Evolutionary conservation across 2,888 invertebrate genomes (phyloP), one percentile per base, ranked within the genome.

Genomic region (Sthenelais limicola): DNA sequence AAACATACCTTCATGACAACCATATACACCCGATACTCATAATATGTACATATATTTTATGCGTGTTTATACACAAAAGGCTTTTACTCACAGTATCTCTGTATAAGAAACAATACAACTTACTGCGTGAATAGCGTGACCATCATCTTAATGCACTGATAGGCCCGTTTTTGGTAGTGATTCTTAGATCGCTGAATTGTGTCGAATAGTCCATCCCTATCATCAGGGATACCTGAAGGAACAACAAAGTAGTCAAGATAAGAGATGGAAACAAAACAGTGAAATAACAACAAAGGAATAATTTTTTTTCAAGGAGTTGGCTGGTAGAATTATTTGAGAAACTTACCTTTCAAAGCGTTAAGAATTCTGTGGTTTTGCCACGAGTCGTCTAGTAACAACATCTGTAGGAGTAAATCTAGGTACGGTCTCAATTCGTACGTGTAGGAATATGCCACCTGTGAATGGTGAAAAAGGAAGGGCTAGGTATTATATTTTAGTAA

Each of bases 301-400:
- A n/a, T n/a, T n/a, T n/a, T n/a, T n/a, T n/a, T n/a, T n/a, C n/a
- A n/a, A n/a, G n/a, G n/a, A n/a, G n/a, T n/a, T n/a, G n/a, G 43
- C 9, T 43, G 68, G 7, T 28, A 26, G 52, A 12, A 32, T 47
- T 54, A 21, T 43, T 12, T 15, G 9, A 43, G 18, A 69, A 43
- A 51, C 70, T 75, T 89, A 88, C 94, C 97, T 90, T 95, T 96
- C 58, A 98, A 91, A 18, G 96, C 96, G 86, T 96, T 96, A 85
- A 95, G 94, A 84, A 98, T 94, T 80, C 98, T 91, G 88, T 96
- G 96, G 80, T 93, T 93, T 87, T 97, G 97, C 97, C 97, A 98
- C 30, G 95, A 95, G 88, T 98, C 98, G 84, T 97, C 96, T 85
- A 98, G 92, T 56, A 95, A 90, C 80, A 98, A 89, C 88, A 97